Percentiles rank a stretch among this genome's conserved stretches.
Evolutionary conservation across 2,113 vertebrate species (phyloP).

Genomic region (Podilymbus podiceps): DNA sequence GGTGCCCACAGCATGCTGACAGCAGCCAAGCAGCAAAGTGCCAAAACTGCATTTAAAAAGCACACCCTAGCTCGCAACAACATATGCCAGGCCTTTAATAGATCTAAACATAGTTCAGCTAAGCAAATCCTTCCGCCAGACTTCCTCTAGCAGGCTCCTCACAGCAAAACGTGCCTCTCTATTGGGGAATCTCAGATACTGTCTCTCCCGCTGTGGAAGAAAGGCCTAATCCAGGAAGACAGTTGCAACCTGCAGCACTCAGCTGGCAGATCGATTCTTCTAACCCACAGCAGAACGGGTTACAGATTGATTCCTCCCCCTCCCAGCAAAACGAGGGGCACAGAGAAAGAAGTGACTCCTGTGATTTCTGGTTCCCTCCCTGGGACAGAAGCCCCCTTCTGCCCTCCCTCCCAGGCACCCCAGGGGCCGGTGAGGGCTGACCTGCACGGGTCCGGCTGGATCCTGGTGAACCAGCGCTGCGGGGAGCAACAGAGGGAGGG

Average conservation of each 20-base stretch:
- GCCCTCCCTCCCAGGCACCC: not conserved
- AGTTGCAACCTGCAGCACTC: not conserved
- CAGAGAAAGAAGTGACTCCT: not conserved
- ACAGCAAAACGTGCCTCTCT: accelerated
- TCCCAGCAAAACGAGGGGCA: not conserved
- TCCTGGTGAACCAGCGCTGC: not conserved
- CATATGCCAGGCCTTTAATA: not conserved
- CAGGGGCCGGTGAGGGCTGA: not conserved
- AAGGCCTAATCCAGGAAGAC: not conserved
- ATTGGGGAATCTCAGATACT: not conserved
- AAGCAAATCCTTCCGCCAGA: not conserved
- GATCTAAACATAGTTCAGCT: not conserved
- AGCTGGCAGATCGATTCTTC: too few relatives aligned
- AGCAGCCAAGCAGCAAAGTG: not conserved
- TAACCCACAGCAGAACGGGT: not conserved
- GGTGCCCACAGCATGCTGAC: not conserved
- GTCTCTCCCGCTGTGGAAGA: not conserved
- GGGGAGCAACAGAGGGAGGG: not conserved
- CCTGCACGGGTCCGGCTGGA: not conserved
- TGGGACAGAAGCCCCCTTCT: not conserved
- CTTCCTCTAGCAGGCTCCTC: not conserved
- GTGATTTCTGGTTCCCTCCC: not conserved
- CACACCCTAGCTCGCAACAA: not conserved
- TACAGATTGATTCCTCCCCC: not conserved
- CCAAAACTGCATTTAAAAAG: not conserved